phyloP scores from a whole-genome alignment of 2,113 vertebrate genomes.

The Hemicordylus capensis region DNA sequence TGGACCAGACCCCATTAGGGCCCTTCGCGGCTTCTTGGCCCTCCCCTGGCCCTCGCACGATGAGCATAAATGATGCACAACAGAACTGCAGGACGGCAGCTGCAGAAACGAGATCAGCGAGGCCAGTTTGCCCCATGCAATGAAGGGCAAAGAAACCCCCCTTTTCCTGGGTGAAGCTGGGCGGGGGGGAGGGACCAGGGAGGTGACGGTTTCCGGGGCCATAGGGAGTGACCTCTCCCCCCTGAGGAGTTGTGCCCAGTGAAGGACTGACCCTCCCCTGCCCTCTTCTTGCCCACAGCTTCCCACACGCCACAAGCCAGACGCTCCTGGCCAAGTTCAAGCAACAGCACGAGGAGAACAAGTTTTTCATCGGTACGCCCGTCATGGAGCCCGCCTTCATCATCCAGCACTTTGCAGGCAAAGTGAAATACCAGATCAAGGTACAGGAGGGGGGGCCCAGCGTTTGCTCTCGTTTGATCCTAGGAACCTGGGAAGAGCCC shows the following conservation, averaged over 20 bases:
- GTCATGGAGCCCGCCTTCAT: constrained; percentile 97
- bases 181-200: too few relatives aligned
- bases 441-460: constrained; percentile 61
- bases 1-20: too few relatives aligned
- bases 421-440: constrained; percentile 97
- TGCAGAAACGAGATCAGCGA: too few relatives aligned
- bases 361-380: constrained; percentile 91
- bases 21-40: too few relatives aligned
- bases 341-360: constrained; percentile 95
- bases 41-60: too few relatives aligned
- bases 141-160: too few relatives aligned
- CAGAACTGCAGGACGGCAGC: too few relatives aligned
- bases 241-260: background rate
- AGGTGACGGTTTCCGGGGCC: too few relatives aligned
- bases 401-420: constrained; percentile 95
- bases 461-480: background rate
- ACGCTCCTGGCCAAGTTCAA: constrained; percentile 97
- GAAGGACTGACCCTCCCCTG: constrained; percentile 2
- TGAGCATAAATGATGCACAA: too few relatives aligned
- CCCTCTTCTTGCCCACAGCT: constrained; percentile 73
- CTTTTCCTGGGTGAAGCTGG: background rate
- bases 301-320: constrained; percentile 93
- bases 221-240: too few relatives aligned
- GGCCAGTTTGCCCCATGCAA: too few relatives aligned
- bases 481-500: background rate